A percentile compares a stretch with the other conserved stretches of the same genome.
Evolutionary conservation across 2,113 vertebrate species (phyloP).

Genomic region (Psittacula cyanocephala): DNA sequence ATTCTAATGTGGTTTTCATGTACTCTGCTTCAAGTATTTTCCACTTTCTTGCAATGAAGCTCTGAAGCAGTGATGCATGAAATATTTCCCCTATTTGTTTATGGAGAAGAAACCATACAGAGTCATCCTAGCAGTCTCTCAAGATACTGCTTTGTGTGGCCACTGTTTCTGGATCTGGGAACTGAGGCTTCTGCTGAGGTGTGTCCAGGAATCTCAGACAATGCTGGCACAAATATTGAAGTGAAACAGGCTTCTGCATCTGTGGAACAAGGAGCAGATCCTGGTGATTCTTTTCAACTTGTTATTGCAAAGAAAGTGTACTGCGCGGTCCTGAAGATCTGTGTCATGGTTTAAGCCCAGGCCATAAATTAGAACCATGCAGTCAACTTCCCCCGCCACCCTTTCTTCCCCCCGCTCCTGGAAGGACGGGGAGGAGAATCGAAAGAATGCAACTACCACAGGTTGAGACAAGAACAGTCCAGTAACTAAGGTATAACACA

Average conservation of each 20-base stretch:
- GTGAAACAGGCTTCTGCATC: background rate
- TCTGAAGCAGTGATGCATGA: background rate
- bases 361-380: too few relatives aligned
- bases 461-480: too few relatives aligned
- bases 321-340: background rate
- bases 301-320: background rate
- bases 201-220: background rate
- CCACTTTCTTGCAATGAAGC: background rate
- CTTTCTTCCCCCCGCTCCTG: too few relatives aligned
- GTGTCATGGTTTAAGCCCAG: background rate
- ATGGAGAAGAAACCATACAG: background rate
- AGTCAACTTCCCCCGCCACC: too few relatives aligned
- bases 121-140: background rate
- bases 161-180: background rate
- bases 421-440: too few relatives aligned
- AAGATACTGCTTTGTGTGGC: background rate
- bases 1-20: background rate
- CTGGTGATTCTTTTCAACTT: background rate
- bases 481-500: too few relatives aligned
- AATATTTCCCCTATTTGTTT: background rate
- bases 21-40: background rate
- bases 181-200: background rate
- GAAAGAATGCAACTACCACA: too few relatives aligned
- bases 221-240: background rate
- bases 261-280: background rate